Conservation (phyloP, 2,888 invertebrate species). For the Scaptomyza reducta region DNA sequence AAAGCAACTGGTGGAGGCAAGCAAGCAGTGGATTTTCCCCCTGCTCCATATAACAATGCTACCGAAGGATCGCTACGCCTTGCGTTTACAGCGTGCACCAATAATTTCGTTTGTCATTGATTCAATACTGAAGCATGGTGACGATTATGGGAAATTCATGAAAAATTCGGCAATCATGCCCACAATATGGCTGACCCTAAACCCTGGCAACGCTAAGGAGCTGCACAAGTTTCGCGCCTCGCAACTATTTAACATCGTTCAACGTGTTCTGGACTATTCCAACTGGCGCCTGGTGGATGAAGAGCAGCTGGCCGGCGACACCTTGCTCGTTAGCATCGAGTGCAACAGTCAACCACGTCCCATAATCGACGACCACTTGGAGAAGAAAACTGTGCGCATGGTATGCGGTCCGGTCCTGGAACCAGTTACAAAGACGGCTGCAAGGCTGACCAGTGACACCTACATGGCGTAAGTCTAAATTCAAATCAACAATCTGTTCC, state of each 20-base stretch:
- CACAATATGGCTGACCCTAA: conserved; percentile 14
- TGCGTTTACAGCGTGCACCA: conserved; percentile 64
- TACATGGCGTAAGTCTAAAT: conserved; percentile 52
- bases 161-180: conserved; percentile 3
- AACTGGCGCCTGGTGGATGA: conserved; percentile 57
- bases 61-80: conserved; percentile 62
- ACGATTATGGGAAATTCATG: conserved; percentile 32
- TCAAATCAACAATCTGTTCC: too few species aligned
- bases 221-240: conserved; percentile 69
- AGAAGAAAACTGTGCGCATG: conserved; percentile 34
- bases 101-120: conserved; percentile 56
- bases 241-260: conserved; percentile 56
- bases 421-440: conserved; percentile 39
- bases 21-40: conserved; percentile 66
- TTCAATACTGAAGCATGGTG: conserved; percentile 47
- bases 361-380: background rate
- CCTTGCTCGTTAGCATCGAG: conserved; percentile 57
- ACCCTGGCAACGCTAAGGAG: conserved; percentile 17
- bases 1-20: conserved; percentile 43
- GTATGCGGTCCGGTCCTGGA: conserved; percentile 59
- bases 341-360: conserved; percentile 38
- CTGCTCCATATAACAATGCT: conserved; percentile 44
- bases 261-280: conserved; percentile 65
- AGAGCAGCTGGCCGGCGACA: conserved; percentile 2
- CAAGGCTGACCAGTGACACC: conserved; percentile 23